Conservation (phyloP, 2,888 invertebrate genomes). For the Boloria euphrosyne region DNA sequence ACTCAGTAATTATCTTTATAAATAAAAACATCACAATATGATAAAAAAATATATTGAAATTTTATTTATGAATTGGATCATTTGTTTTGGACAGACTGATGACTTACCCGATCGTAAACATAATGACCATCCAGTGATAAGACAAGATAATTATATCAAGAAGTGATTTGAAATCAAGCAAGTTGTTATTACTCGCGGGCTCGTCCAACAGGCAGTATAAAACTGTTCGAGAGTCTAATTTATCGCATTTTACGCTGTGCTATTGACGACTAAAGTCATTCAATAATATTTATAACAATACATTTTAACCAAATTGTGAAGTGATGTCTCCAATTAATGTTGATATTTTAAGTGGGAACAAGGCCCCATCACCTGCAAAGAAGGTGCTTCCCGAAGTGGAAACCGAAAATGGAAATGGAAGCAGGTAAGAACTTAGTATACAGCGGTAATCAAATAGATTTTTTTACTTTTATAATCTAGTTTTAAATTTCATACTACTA, state of each 20-base stretch:
- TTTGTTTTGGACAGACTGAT: conserved; percentile 31
- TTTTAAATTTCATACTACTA: neutral
- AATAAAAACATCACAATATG: neutral
- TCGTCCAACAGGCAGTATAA: conserved; percentile 59
- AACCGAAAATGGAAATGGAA: conserved; percentile 55
- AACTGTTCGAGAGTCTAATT: conserved; percentile 52
- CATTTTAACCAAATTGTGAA: conserved; percentile 48
- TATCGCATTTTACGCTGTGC: conserved; percentile 66
- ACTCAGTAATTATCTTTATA: neutral
- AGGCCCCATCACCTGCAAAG: conserved; percentile 60
- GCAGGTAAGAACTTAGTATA: conserved; percentile 46
- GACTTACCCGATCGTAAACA: conserved; percentile 17
- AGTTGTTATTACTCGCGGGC: conserved; percentile 40
- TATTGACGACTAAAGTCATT: conserved; percentile 59
- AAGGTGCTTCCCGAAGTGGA: conserved; percentile 70
- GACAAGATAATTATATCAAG: conserved; percentile 29
- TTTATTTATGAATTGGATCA: conserved; percentile 25
- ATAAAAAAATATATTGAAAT: conserved; percentile 20
- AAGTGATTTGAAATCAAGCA: conserved; percentile 38
- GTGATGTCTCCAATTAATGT: conserved; percentile 75
- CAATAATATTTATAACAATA: conserved; percentile 40
- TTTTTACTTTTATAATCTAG: neutral
- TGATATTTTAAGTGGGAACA: conserved; percentile 59
- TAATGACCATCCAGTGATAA: conserved; percentile 36
- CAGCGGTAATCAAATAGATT: neutral